Evolutionary conservation across 2,113 vertebrate species (phyloP).

Genomic region (Corythoichthys intestinalis): DNA sequence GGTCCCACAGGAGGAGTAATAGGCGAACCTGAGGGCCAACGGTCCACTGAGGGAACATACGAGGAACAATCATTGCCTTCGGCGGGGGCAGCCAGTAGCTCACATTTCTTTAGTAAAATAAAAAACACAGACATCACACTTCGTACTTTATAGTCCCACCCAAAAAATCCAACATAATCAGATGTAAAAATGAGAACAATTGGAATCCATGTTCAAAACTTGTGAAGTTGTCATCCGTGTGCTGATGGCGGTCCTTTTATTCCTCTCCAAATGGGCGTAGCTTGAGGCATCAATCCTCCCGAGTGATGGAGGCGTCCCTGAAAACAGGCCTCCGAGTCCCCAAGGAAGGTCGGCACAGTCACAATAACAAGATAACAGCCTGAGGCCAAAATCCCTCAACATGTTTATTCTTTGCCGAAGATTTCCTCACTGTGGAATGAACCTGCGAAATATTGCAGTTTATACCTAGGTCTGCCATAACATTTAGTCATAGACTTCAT

Average conservation of each 20-base stretch:
- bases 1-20: constrained; percentile 31
- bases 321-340: constrained; percentile 29
- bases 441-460: neutral
- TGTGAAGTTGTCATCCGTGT: constrained; percentile 7
- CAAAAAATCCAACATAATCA: neutral
- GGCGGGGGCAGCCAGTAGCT: constrained; percentile 15
- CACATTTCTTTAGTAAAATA: constrained; percentile 2
- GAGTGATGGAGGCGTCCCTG: constrained; percentile 44
- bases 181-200: neutral
- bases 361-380: constrained; percentile 67
- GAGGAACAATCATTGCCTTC: constrained; percentile 33
- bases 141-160: no score
- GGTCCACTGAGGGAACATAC: constrained; percentile 10
- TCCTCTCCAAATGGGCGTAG: constrained; percentile 31
- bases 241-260: constrained; percentile 43
- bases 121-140: neutral
- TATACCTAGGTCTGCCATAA: neutral
- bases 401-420: constrained; percentile 45
- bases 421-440: neutral
- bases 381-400: constrained; percentile 38
- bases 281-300: constrained; percentile 31
- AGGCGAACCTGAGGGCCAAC: constrained; percentile 20
- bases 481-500: neutral
- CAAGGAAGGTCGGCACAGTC: constrained; percentile 32
- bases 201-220: neutral